Conservation (phyloP, 92 coral and sea anemone genomes). For the Zoanthus solanderi region DNA sequence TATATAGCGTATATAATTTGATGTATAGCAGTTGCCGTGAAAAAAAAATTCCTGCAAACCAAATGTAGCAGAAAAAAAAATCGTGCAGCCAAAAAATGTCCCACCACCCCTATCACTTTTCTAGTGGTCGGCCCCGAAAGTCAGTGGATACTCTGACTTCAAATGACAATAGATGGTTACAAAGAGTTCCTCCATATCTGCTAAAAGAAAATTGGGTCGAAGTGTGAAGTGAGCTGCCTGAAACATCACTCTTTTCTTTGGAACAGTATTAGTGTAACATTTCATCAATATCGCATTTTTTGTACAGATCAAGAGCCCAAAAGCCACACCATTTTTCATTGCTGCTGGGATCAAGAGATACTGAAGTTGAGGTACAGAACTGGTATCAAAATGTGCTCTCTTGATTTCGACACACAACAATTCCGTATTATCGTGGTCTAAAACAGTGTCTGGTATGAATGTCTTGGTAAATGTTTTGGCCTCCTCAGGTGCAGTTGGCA, state of each 20-base stretch:
- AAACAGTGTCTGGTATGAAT: constrained; percentile 17
- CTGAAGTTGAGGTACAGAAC: neutral
- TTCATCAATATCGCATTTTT: constrained; percentile 23
- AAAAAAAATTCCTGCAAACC: constrained; percentile 1
- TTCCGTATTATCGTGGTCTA: constrained; percentile 25
- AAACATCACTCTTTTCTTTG: constrained; percentile 22
- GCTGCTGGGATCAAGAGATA: constrained; percentile 20
- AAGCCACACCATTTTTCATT: constrained; percentile 32
- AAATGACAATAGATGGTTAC: constrained; percentile 23
- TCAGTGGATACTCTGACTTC: constrained; percentile 20
- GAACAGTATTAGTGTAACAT: constrained; percentile 25
- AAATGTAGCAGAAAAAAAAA: no score
- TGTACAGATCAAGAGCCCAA: constrained; percentile 29
- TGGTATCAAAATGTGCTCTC: constrained; percentile 22
- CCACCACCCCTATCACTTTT: no score
- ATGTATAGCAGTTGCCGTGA: neutral
- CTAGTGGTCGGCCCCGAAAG: neutral
- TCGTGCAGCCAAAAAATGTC: no score
- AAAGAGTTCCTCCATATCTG: constrained; percentile 30
- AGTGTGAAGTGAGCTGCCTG: constrained; percentile 20
- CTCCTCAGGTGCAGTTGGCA: constrained; percentile 28
- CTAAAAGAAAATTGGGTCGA: constrained; percentile 17
- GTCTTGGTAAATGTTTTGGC: constrained; percentile 15
- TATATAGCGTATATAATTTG: neutral
- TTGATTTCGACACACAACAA: constrained; percentile 21